Conservation (phyloP, 2,888 invertebrate genomes). For the Polydrusus cervinus region DNA sequence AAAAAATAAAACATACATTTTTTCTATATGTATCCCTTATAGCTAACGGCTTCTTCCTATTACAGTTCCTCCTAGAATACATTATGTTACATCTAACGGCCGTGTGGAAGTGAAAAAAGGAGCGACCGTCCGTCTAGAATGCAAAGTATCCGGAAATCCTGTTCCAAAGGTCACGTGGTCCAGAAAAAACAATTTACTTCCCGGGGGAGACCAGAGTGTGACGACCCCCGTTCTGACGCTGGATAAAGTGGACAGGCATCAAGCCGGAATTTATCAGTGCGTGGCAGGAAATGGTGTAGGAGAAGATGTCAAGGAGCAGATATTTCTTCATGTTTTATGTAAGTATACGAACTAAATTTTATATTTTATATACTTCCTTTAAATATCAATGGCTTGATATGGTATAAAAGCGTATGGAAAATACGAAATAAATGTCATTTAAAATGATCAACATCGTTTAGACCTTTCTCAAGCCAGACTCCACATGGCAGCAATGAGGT, state of each 20-base stretch:
- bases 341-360: constrained; percentile 68
- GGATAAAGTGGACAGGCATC: constrained; percentile 77
- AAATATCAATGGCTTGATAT: no score
- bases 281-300: constrained; percentile 79
- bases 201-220: constrained; percentile 77
- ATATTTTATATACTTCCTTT: background rate
- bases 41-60: constrained; percentile 48
- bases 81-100: constrained; percentile 77
- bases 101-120: constrained; percentile 78
- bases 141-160: constrained; percentile 74
- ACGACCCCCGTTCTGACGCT: constrained; percentile 76
- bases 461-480: no score
- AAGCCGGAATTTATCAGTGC: constrained; percentile 78
- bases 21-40: constrained; percentile 1
- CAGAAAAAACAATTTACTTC: constrained; percentile 74
- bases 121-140: constrained; percentile 72
- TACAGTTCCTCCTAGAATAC: constrained; percentile 79
- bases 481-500: no score
- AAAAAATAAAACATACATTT: constrained; percentile 1
- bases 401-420: no score
- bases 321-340: constrained; percentile 78
- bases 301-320: constrained; percentile 76
- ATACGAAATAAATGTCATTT: no score
- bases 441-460: no score
- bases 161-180: constrained; percentile 74